A percentile compares a stretch with the other conserved stretches of the same genome.
phyloP scores from a whole-genome alignment of 1,140 invertebrate genomes.

The Dendrolimus punctatus region DNA sequence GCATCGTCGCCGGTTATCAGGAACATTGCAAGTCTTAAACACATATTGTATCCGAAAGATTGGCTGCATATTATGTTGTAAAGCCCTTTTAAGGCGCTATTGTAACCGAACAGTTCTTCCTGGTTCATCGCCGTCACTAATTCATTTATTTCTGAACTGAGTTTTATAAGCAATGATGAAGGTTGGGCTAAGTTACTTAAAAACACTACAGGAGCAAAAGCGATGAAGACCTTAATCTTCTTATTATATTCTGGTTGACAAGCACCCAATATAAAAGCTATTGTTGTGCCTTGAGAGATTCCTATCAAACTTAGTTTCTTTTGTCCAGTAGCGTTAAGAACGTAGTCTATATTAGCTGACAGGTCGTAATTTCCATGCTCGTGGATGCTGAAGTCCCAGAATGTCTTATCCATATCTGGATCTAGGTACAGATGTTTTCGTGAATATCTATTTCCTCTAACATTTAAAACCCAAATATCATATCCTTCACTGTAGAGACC shows the following conservation, averaged over 20 bases:
- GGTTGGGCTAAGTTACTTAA: conserved; percentile 8
- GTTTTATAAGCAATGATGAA: not conserved
- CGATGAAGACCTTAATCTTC: conserved; percentile 30
- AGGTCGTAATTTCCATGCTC: conserved; percentile 75
- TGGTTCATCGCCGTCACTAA: not conserved
- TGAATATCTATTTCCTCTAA: conserved; percentile 75
- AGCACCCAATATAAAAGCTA: conserved; percentile 1
- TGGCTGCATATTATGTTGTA: conserved; percentile 2
- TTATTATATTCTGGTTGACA: conserved; percentile 63
- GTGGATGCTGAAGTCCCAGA: conserved; percentile 74
- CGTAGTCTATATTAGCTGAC: conserved; percentile 75
- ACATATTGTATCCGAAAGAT: conserved; percentile 9
- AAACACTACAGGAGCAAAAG: conserved; percentile 15
- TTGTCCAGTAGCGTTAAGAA: conserved; percentile 61
- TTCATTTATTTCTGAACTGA: conserved; percentile 4
- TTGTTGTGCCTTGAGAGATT: conserved; percentile 66
- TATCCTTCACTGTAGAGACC: conserved; percentile 73
- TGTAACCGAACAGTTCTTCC: conserved; percentile 7
- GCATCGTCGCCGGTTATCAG: conserved; percentile 15
- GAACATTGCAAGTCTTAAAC: conserved; percentile 6
- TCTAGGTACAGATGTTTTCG: conserved; percentile 63
- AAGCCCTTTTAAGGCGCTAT: not conserved
- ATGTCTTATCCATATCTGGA: conserved; percentile 53
- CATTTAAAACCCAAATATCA: conserved; percentile 79
- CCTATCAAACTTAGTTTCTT: conserved; percentile 60